Base-by-base conservation (phyloP, 2,113 vertebrate species). In the Gymnocephalus cernua region DNA sequence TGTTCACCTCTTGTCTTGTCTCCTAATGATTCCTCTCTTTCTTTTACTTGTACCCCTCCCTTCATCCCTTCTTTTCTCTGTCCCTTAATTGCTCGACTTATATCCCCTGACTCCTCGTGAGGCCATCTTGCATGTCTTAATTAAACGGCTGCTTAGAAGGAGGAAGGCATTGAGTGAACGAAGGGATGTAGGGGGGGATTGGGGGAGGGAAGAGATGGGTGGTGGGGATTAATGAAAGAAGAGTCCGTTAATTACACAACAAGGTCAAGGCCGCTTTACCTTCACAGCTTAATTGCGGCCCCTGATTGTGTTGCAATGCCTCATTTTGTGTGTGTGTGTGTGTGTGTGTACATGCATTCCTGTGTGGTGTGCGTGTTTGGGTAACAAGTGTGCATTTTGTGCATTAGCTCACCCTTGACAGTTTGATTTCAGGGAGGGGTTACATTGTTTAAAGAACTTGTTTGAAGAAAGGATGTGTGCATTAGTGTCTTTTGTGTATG, bases 221-320 rank as follows among this genome's bases (percentile, higher is more conserved):
- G 47, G 74, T 9, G 77, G 82, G 54, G 85, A 91, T 91, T 90
- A 91, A 93, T 88, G 84, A 91, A 91, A 92, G 88, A 91, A 82
- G 80, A 90, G 88, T 84, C 81, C 18, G 83, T 91, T 94, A 94
- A 94, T 95, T 94, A 91, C 84, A 87, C 91, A 93, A 92, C 87
- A 92, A 93, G 94, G 93, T 94, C 94, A 92, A 74, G 84, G 73
- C 86, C 65, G 59, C 65, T 91, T 93, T 93, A 90, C 90, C 91
- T 94, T 90, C 90, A 84, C 88, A 85, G 90, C 84, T 93, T 94
- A 93, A 92, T 93, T 92, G 91, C 68, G 44, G 84, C 51, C 78
- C 45, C 72, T 89, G 88, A 92, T 94, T 94, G 86, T 85, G 65
- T 86, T 79, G 85, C 78, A 54, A 68, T 77, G 72, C 64, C 72